Evolutionary conservation across 2,113 vertebrate species (phyloP), one percentile per base, ranked within the genome.

Genomic region (Jaculus jaculus): DNA sequence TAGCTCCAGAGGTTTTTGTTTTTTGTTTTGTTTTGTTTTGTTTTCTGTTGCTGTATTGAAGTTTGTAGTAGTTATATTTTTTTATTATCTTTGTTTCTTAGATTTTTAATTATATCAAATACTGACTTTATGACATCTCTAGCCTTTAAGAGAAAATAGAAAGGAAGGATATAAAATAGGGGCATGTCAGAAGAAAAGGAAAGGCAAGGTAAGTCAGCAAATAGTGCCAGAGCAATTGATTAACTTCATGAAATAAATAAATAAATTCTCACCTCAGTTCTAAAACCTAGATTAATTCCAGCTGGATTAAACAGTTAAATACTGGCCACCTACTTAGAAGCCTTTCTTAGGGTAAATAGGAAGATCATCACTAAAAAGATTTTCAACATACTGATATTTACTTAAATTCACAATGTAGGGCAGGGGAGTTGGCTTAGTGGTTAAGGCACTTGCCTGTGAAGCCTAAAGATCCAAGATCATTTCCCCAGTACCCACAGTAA

Each of bases 281-380:
- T 95, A 90, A 92, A 95, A 90, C 61, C 74, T 72, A 95, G 72
- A 95, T 91, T 94, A 84, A 94, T 91, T 95, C 87, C 94, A 95
- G 84, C 84, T 96, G 93, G 93, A 94, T 94, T 93, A 92, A 94
- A 93, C 81, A 95, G 79, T 93, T 92, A 87, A 96, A 75, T 90
- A 21, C 87, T 66, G 13, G 28, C 37, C 69, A 39, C 83, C 81
- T 87, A 77, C 83, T 87, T 90, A 15, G 69, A 79, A 30, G 73
- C 54, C 54, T 47, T 90, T 83, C 61, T 47, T 93, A 88, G 42
- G 75, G 71, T 93, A 85, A 90, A 37, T 32, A 66, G 34, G 93
- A 4, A 94, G 42, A 94, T 84, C 12, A 58, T 82, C 51, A 72
- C 34, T 80, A 85, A 92, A 65, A 74, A 87, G 94, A 89, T 93